These are phyloP conservation scores for Sciurus niger DNA, from an alignment of 2,113 vertebrate species.

Conservation along the genomic window DNA sequence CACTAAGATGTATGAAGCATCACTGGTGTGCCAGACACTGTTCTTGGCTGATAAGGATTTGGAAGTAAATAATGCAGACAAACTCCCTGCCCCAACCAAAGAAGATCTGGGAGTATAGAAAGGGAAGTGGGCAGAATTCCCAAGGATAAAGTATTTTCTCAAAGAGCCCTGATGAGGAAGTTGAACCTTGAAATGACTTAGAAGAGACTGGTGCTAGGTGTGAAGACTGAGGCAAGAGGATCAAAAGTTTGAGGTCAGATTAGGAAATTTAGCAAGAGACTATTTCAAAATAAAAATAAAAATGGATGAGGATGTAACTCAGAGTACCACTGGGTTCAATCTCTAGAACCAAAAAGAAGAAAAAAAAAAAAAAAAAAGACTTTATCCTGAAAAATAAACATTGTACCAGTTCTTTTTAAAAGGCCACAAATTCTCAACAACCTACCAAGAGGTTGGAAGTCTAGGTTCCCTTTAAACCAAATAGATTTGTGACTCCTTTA, in stretches of 20 bases:
- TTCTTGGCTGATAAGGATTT: neutral
- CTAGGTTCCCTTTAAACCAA: neutral
- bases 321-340: too few species aligned
- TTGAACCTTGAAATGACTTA: slow-evolving; percentile 34
- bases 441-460: neutral
- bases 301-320: too few species aligned
- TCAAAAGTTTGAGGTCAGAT: neutral
- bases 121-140: neutral
- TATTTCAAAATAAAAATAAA: neutral
- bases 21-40: neutral
- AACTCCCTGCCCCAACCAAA: neutral
- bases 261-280: neutral
- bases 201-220: neutral
- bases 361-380: neutral
- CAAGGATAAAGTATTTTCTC: slow-evolving; percentile 9
- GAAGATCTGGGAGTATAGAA: neutral
- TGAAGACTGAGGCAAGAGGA: neutral
- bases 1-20: neutral
- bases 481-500: neutral
- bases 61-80: neutral
- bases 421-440: neutral
- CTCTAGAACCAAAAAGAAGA: too few species aligned
- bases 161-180: neutral
- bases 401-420: neutral
- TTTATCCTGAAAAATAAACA: slow-evolving; percentile 23